phyloP scores from a whole-genome alignment of 1,140 invertebrate species.

The Drosophila lacteicornis region DNA sequence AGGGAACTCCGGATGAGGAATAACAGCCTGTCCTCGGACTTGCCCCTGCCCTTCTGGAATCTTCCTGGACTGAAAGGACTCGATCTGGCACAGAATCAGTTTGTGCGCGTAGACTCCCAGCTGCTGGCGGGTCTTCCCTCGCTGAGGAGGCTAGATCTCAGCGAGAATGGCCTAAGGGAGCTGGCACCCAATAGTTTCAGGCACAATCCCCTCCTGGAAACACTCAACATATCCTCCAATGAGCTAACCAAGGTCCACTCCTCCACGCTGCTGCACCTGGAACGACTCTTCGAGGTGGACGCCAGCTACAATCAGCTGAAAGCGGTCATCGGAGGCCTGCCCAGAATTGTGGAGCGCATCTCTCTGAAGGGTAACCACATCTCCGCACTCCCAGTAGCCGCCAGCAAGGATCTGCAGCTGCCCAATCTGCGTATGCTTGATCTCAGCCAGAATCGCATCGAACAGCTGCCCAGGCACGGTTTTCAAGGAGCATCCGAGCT shows the following conservation, averaged over 20 bases:
- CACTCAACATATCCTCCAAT: conserved; percentile 92
- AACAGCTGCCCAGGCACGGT: conserved; percentile 88
- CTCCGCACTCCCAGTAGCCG: conserved; percentile 87
- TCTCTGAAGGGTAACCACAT: conserved; percentile 91
- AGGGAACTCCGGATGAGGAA: conserved; percentile 92
- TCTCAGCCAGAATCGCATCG: conserved; percentile 91
- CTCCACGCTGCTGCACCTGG: conserved; percentile 90
- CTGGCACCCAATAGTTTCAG: conserved; percentile 91
- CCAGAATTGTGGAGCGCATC: conserved; percentile 91
- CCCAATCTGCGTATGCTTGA: conserved; percentile 90
- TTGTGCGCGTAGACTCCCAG: conserved; percentile 89
- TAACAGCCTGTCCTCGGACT: conserved; percentile 89
- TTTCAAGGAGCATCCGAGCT: conserved; percentile 90
- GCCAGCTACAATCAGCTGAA: conserved; percentile 90
- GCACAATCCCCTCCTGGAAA: conserved; percentile 89
- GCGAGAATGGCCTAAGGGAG: conserved; percentile 90
- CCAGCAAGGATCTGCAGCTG: conserved; percentile 89
- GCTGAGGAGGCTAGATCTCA: conserved; percentile 91
- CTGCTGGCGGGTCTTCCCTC: conserved; percentile 91
- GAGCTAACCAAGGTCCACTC: conserved; percentile 89
- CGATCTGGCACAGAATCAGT: conserved; percentile 92
- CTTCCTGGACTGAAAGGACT: conserved; percentile 92
- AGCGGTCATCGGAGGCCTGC: conserved; percentile 90
- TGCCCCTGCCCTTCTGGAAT: conserved; percentile 91
- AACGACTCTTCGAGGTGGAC: conserved; percentile 91